Evolutionary conservation across 1,140 invertebrate genomes (phyloP).

Genomic region (Megathymus violae): DNA sequence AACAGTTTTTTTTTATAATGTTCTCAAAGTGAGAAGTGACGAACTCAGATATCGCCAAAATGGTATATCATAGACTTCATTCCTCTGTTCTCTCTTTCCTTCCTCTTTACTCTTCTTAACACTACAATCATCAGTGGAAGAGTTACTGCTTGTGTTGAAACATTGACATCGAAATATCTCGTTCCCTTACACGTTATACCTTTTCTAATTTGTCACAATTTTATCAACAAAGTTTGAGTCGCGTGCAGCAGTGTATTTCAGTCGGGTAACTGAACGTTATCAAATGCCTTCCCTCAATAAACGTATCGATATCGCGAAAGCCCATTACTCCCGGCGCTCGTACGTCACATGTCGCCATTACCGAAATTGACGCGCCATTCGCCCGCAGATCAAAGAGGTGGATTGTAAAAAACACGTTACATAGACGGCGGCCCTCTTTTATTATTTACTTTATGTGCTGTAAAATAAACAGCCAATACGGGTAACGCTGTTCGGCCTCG

Average conservation of each 20-base stretch:
- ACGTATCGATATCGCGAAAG: neutral
- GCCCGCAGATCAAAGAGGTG: constrained; percentile 20
- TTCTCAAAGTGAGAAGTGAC: too few relatives aligned
- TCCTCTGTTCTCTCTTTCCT: too few relatives aligned
- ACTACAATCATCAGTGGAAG: too few relatives aligned
- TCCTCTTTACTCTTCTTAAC: too few relatives aligned
- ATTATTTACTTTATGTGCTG: constrained; percentile 27
- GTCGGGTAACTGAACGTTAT: neutral
- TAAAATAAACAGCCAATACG: constrained; percentile 32
- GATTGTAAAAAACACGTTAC: constrained; percentile 25
- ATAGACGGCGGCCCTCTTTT: constrained; percentile 1
- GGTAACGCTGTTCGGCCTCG: neutral
- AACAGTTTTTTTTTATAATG: too few relatives aligned
- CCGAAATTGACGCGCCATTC: constrained; percentile 23
- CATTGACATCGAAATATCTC: too few relatives aligned
- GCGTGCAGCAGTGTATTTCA: neutral
- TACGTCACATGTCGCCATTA: constrained; percentile 12
- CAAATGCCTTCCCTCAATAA: neutral
- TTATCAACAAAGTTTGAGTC: neutral
- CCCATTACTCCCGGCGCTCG: neutral
- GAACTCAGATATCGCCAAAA: too few relatives aligned
- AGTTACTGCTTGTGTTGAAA: neutral
- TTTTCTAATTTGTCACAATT: neutral
- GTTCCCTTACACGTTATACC: too few relatives aligned
- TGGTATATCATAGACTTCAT: too few relatives aligned